Evolutionary conservation across 2,888 invertebrate genomes (phyloP).

Genomic region (Apeira syringaria): DNA sequence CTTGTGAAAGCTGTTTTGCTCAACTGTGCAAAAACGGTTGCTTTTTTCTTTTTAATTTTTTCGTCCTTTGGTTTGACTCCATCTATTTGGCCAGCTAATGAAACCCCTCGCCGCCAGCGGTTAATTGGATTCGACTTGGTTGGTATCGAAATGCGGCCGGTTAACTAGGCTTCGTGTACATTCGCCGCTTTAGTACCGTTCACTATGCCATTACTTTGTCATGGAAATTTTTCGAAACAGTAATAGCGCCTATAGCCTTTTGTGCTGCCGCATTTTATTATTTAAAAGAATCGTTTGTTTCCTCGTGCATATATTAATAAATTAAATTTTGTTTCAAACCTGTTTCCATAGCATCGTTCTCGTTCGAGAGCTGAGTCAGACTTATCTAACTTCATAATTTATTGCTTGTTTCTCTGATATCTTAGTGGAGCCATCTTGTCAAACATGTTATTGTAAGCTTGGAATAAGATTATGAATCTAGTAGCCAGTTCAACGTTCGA

Average conservation of each 20-base stretch:
- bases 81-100: conserved; percentile 62
- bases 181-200: conserved; percentile 42
- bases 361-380: conserved; percentile 16
- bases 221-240: conserved; percentile 42
- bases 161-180: conserved; percentile 43
- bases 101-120: conserved; percentile 60
- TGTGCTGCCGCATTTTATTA: conserved; percentile 29
- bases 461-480: conserved; percentile 8
- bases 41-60: conserved; percentile 33
- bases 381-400: conserved; percentile 24
- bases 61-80: conserved; percentile 43
- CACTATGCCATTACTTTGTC: conserved; percentile 53
- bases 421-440: conserved; percentile 3
- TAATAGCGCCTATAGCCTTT: conserved; percentile 17
- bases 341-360: conserved; percentile 17
- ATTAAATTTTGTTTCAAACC: conserved; percentile 20
- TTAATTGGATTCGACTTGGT: conserved; percentile 77
- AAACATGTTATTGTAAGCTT: background rate
- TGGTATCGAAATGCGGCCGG: conserved; percentile 60
- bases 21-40: conserved; percentile 45
- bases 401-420: conserved; percentile 23
- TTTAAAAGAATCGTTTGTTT: conserved; percentile 24
- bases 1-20: conserved; percentile 58
- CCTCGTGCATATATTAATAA: conserved; percentile 25
- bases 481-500: background rate